phyloP scores from a whole-genome alignment of 2,888 invertebrate genomes.

The Spodoptera littoralis region DNA sequence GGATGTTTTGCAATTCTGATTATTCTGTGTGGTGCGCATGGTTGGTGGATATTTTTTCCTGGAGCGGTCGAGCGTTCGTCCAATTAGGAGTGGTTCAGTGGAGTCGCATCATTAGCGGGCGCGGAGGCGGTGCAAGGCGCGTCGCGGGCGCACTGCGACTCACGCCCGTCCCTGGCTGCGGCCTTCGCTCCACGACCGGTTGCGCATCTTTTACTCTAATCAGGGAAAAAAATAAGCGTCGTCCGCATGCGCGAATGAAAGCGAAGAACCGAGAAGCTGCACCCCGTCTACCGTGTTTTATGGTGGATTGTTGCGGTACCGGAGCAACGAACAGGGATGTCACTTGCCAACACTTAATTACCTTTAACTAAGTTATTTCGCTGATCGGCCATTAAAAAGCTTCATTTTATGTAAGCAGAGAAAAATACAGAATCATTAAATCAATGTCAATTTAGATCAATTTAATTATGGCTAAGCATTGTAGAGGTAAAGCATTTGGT shows the following conservation, averaged over 20 bases:
- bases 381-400: conserved; percentile 4
- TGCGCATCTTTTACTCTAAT: conserved; percentile 87
- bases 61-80: conserved; percentile 73
- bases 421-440: conserved; percentile 17
- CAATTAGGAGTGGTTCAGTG: conserved; percentile 85
- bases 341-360: conserved; percentile 41
- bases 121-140: conserved; percentile 62
- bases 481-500: background rate
- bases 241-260: conserved; percentile 82
- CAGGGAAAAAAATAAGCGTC: conserved; percentile 83
- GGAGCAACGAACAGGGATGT: conserved; percentile 65
- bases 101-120: conserved; percentile 84
- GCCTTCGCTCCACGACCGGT: conserved; percentile 86
- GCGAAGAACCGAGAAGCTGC: conserved; percentile 80
- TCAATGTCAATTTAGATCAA: conserved; percentile 22
- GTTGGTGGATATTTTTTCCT: conserved; percentile 78
- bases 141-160: conserved; percentile 62
- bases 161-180: conserved; percentile 77
- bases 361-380: conserved; percentile 29
- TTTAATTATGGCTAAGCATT: conserved; percentile 5
- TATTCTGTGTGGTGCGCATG: conserved; percentile 74
- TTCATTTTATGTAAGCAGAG: conserved; percentile 1
- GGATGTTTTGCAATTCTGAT: conserved; percentile 64
- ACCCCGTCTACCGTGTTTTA: conserved; percentile 79
- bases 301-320: conserved; percentile 81